A percentile compares a stretch with the other conserved stretches of the same genome.
Evolutionary conservation across 2,113 vertebrate species (phyloP).

Genomic region (Clupea harengus): DNA sequence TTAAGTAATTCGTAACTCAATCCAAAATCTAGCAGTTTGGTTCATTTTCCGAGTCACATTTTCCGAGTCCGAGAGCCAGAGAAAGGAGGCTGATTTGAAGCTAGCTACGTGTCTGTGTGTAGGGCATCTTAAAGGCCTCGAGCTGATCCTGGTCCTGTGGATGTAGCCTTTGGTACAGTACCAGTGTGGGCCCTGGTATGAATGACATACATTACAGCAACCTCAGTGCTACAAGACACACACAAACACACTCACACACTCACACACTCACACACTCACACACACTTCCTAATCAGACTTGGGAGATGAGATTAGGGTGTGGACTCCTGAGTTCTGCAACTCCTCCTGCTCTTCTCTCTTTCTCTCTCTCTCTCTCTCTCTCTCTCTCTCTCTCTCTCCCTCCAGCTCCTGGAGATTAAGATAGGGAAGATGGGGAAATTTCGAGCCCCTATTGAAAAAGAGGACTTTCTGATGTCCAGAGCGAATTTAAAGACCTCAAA

Average conservation of each 20-base stretch:
- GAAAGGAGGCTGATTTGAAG: neutral
- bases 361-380: neutral
- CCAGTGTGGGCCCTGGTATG: neutral
- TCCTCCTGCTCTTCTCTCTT: neutral
- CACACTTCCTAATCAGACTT: neutral
- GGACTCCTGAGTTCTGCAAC: no score
- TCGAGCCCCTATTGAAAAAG: neutral
- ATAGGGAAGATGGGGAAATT: neutral
- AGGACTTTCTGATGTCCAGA: neutral
- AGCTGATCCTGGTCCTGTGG: neutral
- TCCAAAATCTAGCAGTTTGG: neutral
- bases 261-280: neutral
- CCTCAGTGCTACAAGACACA: neutral
- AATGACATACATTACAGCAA: neutral
- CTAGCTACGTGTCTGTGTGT: neutral
- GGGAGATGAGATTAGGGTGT: neutral
- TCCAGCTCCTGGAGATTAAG: neutral
- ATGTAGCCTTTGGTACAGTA: neutral
- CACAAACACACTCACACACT: neutral
- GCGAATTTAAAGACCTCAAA: neutral
- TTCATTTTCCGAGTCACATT: neutral
- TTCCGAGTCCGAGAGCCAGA: neutral
- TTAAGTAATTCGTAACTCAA: neutral
- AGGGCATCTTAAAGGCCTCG: neutral
- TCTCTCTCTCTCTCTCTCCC: neutral